phyloP scores from a whole-genome alignment of 2,888 invertebrate species.

The Caenorhabditis zanzibari region DNA sequence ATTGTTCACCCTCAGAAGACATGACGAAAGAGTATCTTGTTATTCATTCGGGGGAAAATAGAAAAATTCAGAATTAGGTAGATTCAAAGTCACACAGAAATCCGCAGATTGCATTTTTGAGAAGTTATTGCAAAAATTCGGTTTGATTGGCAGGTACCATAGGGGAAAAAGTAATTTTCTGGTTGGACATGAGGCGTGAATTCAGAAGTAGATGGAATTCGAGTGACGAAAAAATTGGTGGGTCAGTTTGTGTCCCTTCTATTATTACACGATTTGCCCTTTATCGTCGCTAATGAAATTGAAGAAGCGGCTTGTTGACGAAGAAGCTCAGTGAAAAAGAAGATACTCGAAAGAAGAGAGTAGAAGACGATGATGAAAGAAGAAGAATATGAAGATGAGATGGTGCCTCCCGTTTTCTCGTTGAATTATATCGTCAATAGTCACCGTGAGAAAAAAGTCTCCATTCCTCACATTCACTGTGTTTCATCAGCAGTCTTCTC shows the following conservation, averaged over 20 bases:
- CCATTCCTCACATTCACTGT: slow-evolving; percentile 22
- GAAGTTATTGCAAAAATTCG: neutral
- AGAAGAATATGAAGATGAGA: slow-evolving; percentile 33
- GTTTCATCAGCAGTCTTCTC: slow-evolving; percentile 51
- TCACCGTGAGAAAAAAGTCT: slow-evolving; percentile 54
- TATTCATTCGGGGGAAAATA: slow-evolving; percentile 21
- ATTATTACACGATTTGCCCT: slow-evolving; percentile 42
- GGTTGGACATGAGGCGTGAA: neutral
- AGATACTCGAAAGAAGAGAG: slow-evolving; percentile 3
- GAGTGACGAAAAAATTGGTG: too few species aligned
- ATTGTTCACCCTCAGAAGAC: slow-evolving; percentile 21
- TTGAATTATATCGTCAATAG: slow-evolving; percentile 59
- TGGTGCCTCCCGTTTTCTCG: neutral
- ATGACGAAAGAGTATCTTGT: slow-evolving; percentile 25
- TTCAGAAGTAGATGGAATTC: slow-evolving; percentile 6
- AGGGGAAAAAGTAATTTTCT: slow-evolving; percentile 2
- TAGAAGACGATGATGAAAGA: slow-evolving; percentile 8
- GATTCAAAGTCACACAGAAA: slow-evolving; percentile 2
- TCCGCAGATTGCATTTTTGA: neutral
- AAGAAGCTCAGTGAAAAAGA: slow-evolving; percentile 32
- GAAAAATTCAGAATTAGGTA: slow-evolving; percentile 5
- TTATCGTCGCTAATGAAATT: slow-evolving; percentile 60
- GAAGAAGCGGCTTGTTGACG: slow-evolving; percentile 56
- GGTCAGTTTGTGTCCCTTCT: slow-evolving; percentile 34
- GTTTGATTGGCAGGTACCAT: slow-evolving; percentile 34